Conservation (phyloP, 2,888 invertebrate genomes). For the Celastrina argiolus region DNA sequence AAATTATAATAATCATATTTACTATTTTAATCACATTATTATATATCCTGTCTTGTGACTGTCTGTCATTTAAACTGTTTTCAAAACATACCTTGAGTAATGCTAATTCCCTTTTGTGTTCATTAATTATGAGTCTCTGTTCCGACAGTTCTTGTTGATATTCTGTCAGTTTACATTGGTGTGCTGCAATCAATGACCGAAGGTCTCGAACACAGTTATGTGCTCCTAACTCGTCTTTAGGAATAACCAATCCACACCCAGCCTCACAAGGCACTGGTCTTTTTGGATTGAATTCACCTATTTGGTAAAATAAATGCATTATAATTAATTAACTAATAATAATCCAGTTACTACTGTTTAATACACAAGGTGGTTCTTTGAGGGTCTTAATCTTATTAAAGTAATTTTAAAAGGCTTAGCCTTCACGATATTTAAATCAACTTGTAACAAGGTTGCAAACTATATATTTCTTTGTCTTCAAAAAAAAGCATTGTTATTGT, state of each 20-base stretch:
- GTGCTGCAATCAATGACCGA: constrained; percentile 88
- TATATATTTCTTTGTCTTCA: background rate
- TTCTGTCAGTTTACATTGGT: constrained; percentile 91
- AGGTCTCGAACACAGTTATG: constrained; percentile 96
- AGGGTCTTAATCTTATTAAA: constrained; percentile 8
- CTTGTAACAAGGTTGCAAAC: background rate
- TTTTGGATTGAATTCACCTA: constrained; percentile 87
- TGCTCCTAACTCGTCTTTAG: constrained; percentile 95
- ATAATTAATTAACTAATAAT: background rate
- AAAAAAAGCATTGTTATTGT: background rate
- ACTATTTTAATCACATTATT: too few relatives aligned
- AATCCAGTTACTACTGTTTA: background rate
- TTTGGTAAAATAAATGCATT: constrained; percentile 33
- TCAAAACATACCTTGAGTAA: constrained; percentile 87
- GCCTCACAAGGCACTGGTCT: constrained; percentile 94
- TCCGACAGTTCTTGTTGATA: constrained; percentile 92
- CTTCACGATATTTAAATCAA: background rate
- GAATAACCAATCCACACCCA: constrained; percentile 95
- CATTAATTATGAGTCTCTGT: constrained; percentile 90
- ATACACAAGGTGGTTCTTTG: background rate
- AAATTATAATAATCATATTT: too few relatives aligned
- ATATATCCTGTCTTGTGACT: too few relatives aligned
- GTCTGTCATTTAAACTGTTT: too few relatives aligned
- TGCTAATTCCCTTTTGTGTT: constrained; percentile 92
- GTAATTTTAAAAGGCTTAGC: background rate